These are phyloP conservation scores for Rotaria magnacalcarata DNA, from an alignment of 2,888 invertebrate species.

Conservation along the genomic window DNA sequence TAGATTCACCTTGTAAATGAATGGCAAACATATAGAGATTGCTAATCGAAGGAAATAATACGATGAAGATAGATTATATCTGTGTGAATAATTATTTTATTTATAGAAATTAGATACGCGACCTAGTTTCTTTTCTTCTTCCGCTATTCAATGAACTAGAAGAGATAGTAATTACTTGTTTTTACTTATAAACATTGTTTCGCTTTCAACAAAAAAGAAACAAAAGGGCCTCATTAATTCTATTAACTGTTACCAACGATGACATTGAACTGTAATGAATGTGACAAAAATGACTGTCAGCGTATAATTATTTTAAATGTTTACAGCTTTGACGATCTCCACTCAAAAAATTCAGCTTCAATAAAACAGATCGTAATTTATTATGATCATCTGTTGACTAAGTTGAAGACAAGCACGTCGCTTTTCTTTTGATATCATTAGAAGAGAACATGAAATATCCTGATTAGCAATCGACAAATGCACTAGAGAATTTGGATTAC, in stretches of 20 bases:
- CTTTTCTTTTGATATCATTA: not conserved
- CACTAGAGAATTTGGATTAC: not conserved
- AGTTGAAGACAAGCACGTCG: not conserved
- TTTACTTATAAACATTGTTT: no score
- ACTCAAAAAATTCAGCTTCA: not conserved
- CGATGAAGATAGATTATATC: not conserved
- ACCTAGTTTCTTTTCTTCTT: not conserved
- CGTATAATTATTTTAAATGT: not conserved
- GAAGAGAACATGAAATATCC: not conserved
- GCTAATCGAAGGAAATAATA: not conserved
- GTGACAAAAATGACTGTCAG: not conserved
- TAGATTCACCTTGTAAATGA: not conserved
- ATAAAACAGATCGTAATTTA: not conserved
- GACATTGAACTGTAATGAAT: not conserved
- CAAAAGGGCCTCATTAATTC: not conserved
- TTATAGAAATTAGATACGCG: not conserved
- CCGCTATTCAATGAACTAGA: no score
- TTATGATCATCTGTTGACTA: not conserved
- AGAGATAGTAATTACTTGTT: no score
- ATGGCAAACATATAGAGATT: not conserved
- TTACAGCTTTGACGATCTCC: not conserved
- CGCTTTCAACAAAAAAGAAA: no score
- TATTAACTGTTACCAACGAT: not conserved
- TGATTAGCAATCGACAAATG: not conserved
- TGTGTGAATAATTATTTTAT: not conserved